phyloP scores from a whole-genome alignment of 2,888 invertebrate species.

The Euzetes globulus region DNA sequence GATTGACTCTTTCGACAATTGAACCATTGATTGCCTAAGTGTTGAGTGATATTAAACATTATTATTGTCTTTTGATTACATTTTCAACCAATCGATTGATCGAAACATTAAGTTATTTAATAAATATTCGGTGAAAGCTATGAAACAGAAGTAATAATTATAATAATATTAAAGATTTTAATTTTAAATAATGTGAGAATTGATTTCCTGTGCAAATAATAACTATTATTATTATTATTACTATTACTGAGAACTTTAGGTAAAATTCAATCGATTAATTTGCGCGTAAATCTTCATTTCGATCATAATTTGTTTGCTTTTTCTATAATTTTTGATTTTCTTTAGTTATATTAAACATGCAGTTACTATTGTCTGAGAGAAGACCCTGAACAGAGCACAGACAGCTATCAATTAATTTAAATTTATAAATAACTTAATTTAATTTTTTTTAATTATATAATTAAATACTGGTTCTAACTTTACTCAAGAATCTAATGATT shows the following conservation, averaged over 20 bases:
- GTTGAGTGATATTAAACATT: too few relatives aligned
- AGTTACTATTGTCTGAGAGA: neutral
- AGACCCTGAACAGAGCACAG: neutral
- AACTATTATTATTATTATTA: constrained; percentile 1
- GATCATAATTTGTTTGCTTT: neutral
- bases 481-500: too few relatives aligned
- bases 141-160: neutral
- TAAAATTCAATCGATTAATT: neutral
- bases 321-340: neutral
- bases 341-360: neutral
- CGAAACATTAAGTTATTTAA: neutral
- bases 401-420: neutral
- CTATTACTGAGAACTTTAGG: constrained; percentile 11
- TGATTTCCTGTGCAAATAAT: constrained; percentile 22
- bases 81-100: neutral
- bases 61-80: too few relatives aligned
- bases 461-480: too few relatives aligned
- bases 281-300: neutral
- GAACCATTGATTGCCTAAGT: too few relatives aligned
- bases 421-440: too few relatives aligned
- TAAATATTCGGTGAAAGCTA: neutral
- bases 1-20: too few relatives aligned
- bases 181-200: constrained; percentile 4
- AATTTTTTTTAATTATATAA: too few relatives aligned
- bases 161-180: neutral